Evolutionary conservation across 2,797 vertebrate species (phyloP).

Genomic region (Callimico goeldii): DNA sequence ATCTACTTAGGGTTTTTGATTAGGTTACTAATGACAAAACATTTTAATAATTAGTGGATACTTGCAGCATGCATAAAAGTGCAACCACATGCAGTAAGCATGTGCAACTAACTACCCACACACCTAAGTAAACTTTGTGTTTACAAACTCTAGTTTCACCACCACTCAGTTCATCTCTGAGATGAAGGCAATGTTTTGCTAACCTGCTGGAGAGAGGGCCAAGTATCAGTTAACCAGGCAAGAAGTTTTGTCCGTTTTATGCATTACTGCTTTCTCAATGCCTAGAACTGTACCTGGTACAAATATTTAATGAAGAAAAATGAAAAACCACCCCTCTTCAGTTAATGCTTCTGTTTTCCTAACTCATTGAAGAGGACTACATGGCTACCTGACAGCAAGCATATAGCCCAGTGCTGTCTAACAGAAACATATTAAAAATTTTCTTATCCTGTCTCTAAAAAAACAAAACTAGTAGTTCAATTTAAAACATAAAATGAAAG

Average conservation of each 20-base stretch:
- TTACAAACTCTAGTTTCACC: neutral
- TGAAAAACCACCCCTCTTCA: neutral
- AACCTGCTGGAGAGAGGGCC: neutral
- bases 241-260: neutral
- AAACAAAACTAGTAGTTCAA: neutral
- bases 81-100: neutral
- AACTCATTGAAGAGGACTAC: neutral
- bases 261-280: neutral
- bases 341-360: slow-evolving; percentile 7
- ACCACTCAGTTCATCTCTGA: neutral
- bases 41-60: neutral
- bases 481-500: slow-evolving; percentile 8
- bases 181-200: neutral
- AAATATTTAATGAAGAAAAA: slow-evolving; percentile 3
- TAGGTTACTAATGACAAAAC: neutral
- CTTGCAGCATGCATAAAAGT: neutral
- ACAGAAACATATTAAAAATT: neutral
- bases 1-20: neutral
- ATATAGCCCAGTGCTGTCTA: neutral
- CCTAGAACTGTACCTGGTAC: neutral
- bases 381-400: neutral
- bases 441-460: neutral
- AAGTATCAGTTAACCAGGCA: neutral
- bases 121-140: neutral
- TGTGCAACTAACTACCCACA: neutral